phyloP scores from a whole-genome alignment of 2,797 vertebrate genomes.

The Sebastes kiyomatsui region DNA sequence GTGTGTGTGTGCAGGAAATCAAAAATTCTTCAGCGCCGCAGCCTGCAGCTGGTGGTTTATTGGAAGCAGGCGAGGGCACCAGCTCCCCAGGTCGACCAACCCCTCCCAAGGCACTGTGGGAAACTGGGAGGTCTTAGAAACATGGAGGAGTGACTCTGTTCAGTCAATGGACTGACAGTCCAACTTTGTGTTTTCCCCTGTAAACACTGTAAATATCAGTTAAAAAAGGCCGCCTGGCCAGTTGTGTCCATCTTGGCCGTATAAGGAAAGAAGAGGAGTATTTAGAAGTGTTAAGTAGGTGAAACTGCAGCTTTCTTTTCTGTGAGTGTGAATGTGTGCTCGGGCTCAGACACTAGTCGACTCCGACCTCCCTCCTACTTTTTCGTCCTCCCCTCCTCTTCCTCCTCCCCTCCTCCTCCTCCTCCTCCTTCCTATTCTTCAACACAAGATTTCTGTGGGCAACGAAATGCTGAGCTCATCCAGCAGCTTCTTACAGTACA shows the following conservation, averaged over 20 bases:
- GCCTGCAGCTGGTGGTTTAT: slow-evolving; percentile 80
- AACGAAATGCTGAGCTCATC: slow-evolving; percentile 39
- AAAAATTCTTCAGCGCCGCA: slow-evolving; percentile 77
- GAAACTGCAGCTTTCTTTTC: slow-evolving; percentile 45
- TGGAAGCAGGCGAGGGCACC: slow-evolving; percentile 80
- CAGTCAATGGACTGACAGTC: neutral
- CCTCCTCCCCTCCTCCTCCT: neutral
- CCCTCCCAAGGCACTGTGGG: slow-evolving; percentile 58
- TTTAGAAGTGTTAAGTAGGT: slow-evolving; percentile 14
- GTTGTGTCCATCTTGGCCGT: slow-evolving; percentile 15
- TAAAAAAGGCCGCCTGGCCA: neutral
- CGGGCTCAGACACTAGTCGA: slow-evolving; percentile 19
- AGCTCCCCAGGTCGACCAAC: slow-evolving; percentile 65
- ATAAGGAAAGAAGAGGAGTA: slow-evolving; percentile 6
- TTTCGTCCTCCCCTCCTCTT: neutral
- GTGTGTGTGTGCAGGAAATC: slow-evolving; percentile 70
- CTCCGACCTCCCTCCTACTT: slow-evolving; percentile 7
- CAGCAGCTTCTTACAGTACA: slow-evolving; percentile 24
- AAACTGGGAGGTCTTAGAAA: slow-evolving; percentile 59
- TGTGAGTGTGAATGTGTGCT: neutral
- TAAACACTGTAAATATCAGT: slow-evolving; percentile 29
- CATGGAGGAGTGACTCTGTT: neutral
- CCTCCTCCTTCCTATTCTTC: slow-evolving; percentile 6
- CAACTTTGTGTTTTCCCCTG: slow-evolving; percentile 20
- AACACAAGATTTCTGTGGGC: slow-evolving; percentile 33